phyloP scores from a whole-genome alignment of 1,140 invertebrate genomes.

The Aculops lycopersici region DNA sequence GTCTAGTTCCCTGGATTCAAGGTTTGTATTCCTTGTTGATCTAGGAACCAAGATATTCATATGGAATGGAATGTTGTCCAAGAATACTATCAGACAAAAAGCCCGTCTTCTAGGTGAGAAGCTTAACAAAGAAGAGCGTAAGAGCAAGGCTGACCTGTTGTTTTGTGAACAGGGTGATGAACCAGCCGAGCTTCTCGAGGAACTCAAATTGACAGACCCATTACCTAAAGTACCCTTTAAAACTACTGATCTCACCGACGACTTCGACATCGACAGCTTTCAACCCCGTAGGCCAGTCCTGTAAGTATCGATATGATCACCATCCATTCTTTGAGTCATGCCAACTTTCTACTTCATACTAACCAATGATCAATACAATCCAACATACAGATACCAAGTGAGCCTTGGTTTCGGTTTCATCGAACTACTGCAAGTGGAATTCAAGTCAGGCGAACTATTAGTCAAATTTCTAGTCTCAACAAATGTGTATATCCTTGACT shows the following conservation, averaged over 20 bases:
- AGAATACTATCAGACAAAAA: conserved; percentile 78
- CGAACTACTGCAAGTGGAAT: conserved; percentile 57
- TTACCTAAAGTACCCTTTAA: not conserved
- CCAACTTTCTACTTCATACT: too few species aligned
- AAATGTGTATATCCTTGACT: conserved; percentile 90
- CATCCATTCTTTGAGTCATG: too few species aligned
- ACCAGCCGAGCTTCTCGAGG: conserved; percentile 45
- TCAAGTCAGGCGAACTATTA: conserved; percentile 24
- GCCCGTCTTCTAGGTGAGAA: conserved; percentile 78
- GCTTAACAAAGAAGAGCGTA: conserved; percentile 92
- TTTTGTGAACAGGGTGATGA: conserved; percentile 50
- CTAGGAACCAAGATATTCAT: conserved; percentile 51
- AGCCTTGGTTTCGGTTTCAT: conserved; percentile 87
- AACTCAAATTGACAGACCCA: conserved; percentile 22
- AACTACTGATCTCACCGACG: not conserved
- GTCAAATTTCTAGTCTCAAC: conserved; percentile 49
- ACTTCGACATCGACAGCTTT: conserved; percentile 31
- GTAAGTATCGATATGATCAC: too few species aligned
- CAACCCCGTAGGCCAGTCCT: conserved; percentile 37
- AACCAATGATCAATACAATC: too few species aligned
- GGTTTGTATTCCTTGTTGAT: conserved; percentile 73
- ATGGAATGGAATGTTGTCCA: conserved; percentile 64
- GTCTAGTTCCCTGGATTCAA: conserved; percentile 40
- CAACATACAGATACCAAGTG: conserved; percentile 53
- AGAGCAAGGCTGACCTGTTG: conserved; percentile 65